Conservation (phyloP, 1,140 invertebrate genomes). For the Drosophila mayri region DNA sequence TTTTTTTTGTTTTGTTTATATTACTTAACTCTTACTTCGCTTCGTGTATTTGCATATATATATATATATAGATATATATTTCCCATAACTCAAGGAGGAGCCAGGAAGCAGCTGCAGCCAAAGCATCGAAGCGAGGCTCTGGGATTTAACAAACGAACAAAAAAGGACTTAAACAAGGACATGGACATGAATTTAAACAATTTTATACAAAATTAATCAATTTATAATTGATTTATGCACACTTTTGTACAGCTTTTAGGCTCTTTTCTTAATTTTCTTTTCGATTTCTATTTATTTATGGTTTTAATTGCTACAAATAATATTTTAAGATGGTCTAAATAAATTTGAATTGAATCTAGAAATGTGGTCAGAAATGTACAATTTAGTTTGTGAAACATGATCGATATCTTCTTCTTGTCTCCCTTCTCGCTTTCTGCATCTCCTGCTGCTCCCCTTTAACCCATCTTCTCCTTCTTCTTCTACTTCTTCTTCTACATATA, state of each 20-base stretch:
- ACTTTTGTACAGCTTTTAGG: not conserved
- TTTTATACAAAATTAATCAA: not conserved
- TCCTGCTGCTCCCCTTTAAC: not conserved
- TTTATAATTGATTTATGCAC: not conserved
- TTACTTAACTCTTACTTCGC: slow-evolving; percentile 28
- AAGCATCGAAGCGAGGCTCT: not conserved
- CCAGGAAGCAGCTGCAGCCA: not conserved
- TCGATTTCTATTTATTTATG: not conserved
- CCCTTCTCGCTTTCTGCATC: not conserved
- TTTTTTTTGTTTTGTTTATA: slow-evolving; percentile 37
- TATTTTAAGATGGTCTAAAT: not conserved
- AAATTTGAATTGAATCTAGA: not conserved
- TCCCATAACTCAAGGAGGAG: not conserved
- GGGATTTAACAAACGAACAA: too few species aligned
- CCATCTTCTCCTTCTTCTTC: not conserved
- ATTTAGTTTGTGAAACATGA: not conserved
- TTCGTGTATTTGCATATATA: slow-evolving; percentile 23
- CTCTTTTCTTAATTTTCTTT: not conserved
- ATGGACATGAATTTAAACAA: not conserved
- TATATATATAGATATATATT: slow-evolving; percentile 32
- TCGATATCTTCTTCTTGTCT: not conserved
- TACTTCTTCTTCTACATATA: not conserved
- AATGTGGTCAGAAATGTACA: slow-evolving; percentile 7
- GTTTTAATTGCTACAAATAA: not conserved
- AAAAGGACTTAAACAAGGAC: not conserved